Evolutionary conservation across 2,113 vertebrate genomes (phyloP), one percentile per base, ranked within the genome.

Genomic region (Spea multiplicata): DNA sequence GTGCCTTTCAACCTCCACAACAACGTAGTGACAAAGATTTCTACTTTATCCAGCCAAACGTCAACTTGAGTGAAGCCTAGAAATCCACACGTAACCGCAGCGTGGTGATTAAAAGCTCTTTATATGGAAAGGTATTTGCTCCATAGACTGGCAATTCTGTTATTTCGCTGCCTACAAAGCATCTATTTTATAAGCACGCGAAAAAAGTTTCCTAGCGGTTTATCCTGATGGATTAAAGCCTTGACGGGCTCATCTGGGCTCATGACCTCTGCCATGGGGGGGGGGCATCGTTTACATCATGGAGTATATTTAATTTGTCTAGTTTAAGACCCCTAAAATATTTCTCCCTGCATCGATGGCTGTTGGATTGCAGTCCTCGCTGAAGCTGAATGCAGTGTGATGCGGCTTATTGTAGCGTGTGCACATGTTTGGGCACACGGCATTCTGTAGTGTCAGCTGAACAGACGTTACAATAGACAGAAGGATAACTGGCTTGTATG

Each of bases 101-200:
- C 72, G 9, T 65, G 48, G 7, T 65, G 61, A 50, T 65, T 61
- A 61, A 75, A 55, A 57, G 44, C 45, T 16, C 74, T 76, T 66
- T 76, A 76, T 67, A 75, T 75, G 64, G 49, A 47, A 67, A 68
- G 65, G 74, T 67, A 75, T 75, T 75, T 75, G 44, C 13, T 55
- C 0, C 62, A 16, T 57, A 44, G 48, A 17, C 62, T 30, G 3
- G 10, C 74, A 57, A 67, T 70, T 48, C 66, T 44, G 6, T 46
- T 55, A 53, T 55, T 76, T 68, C 44, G 50, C 45, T 45, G n/a
- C 47, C 50, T 44, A 59, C 66, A 59, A 48, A 59, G 65, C 45
- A 57, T 57, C 52, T 57, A 8, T 69, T 76, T 76, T 17, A 17
- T 68, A 57, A 68, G 74, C 44, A 30, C 9, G 9, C 10, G n/a